phyloP scores from a whole-genome alignment of 2,888 invertebrate species.

The Ramazzottius varieornatus region DNA sequence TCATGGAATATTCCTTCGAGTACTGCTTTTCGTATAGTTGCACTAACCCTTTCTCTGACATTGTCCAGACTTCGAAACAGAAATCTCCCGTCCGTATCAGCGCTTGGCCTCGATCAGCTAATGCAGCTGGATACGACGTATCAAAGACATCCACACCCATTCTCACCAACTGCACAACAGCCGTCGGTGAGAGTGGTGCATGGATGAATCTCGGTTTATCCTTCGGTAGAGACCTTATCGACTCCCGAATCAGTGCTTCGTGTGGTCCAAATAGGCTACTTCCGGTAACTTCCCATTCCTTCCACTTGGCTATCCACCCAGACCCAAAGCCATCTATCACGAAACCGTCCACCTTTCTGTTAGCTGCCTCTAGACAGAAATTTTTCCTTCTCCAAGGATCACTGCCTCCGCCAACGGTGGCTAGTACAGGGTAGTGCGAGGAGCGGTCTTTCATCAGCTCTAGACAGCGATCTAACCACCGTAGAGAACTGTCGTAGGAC shows the following conservation, averaged over 20 bases:
- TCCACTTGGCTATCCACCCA: neutral
- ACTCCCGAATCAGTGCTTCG: neutral
- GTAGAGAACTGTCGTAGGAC: neutral
- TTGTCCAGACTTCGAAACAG: neutral
- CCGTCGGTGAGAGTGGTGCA: constrained; percentile 8
- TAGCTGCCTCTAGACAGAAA: neutral
- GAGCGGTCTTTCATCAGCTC: too few relatives aligned
- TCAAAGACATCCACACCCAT: constrained; percentile 17
- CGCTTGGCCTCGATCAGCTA: constrained; percentile 13
- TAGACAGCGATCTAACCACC: neutral
- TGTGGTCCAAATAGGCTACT: neutral
- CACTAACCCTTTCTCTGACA: neutral
- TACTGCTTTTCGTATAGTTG: too few relatives aligned
- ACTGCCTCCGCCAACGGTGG: neutral
- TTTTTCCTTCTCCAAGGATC: neutral
- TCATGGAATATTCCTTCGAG: too few relatives aligned
- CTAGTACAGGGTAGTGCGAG: too few relatives aligned
- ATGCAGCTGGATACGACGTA: constrained; percentile 13
- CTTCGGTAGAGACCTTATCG: neutral
- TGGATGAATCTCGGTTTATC: neutral
- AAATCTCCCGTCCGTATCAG: constrained; percentile 5
- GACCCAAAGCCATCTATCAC: neutral
- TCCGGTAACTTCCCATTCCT: neutral
- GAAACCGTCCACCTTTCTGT: neutral
- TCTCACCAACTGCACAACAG: constrained; percentile 10